A percentile compares a stretch with the other conserved stretches of the same genome.
Conservation (phyloP, 2,113 vertebrate species). For the Sylvietta virens region DNA sequence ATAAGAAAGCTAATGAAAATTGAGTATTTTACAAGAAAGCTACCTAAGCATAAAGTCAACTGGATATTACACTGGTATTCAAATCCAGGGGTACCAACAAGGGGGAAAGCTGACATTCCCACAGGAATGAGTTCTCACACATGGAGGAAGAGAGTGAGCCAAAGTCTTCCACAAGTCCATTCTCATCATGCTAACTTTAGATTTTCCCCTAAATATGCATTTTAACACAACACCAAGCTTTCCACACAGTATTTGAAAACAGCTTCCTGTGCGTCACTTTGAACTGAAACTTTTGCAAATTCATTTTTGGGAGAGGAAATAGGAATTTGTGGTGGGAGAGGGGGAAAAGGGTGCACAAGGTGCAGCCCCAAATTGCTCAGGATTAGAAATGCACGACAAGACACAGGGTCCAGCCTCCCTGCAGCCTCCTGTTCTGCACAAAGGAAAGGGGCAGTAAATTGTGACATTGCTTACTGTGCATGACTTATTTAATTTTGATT, state of each 20-base stretch:
- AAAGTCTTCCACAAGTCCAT: neutral
- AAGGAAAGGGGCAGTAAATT: neutral
- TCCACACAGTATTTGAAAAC: neutral
- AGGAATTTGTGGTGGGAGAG: rapidly evolving
- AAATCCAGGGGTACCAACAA: neutral
- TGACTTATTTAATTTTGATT: neutral
- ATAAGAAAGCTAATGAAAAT: slow-evolving; percentile 30
- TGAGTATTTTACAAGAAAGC: neutral
- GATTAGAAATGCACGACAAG: neutral
- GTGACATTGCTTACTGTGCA: neutral
- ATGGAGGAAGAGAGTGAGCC: rapidly evolving
- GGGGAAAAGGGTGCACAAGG: neutral
- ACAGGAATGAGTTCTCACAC: neutral
- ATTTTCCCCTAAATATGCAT: neutral
- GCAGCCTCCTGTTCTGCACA: neutral
- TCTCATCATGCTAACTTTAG: neutral
- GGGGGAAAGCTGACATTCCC: neutral
- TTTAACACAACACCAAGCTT: neutral
- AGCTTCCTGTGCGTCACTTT: neutral
- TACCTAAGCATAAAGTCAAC: neutral
- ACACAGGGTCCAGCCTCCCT: neutral
- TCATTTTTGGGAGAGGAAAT: neutral
- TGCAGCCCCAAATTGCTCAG: neutral
- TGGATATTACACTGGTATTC: neutral
- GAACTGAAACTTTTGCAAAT: neutral